Conservation (phyloP, 2,797 vertebrate species). For the Takifugu rubripes region DNA sequence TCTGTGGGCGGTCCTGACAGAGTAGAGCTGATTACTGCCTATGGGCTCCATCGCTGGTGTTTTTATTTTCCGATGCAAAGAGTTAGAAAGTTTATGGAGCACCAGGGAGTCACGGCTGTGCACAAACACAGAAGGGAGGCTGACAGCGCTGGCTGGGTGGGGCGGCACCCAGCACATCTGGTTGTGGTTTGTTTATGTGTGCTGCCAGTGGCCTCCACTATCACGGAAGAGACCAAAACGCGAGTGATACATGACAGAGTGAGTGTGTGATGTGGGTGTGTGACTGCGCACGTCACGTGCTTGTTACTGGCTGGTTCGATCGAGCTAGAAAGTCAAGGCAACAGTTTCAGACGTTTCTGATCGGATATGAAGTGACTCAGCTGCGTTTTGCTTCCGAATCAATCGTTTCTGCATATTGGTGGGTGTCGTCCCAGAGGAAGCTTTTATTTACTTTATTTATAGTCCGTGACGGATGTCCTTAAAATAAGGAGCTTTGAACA, state of each 20-base stretch:
- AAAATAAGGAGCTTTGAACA: no score
- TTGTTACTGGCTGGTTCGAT: background rate
- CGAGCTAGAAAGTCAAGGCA: background rate
- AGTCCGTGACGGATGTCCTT: no score
- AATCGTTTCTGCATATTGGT: background rate
- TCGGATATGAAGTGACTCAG: background rate
- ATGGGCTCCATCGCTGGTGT: conserved; percentile 5
- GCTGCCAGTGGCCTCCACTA: conserved; percentile 49
- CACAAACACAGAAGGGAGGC: conserved; percentile 56
- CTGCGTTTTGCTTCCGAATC: background rate
- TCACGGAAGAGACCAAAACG: conserved; percentile 33
- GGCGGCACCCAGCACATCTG: conserved; percentile 62
- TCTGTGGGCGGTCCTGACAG: conserved; percentile 21
- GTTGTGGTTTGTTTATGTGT: conserved; percentile 66
- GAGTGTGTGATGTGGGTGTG: conserved; percentile 33
- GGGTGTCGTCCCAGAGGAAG: conserved; percentile 15
- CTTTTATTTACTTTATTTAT: no score
- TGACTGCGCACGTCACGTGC: background rate
- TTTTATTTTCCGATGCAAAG: conserved; percentile 23
- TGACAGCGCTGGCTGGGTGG: conserved; percentile 57
- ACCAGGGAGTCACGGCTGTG: conserved; percentile 53
- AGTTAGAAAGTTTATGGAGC: conserved; percentile 32
- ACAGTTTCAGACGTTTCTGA: background rate
- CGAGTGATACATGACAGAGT: conserved; percentile 43
- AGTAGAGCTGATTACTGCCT: conserved; percentile 26